Conservation (phyloP, 2,888 invertebrate species). For the Nomada goodeniana region DNA sequence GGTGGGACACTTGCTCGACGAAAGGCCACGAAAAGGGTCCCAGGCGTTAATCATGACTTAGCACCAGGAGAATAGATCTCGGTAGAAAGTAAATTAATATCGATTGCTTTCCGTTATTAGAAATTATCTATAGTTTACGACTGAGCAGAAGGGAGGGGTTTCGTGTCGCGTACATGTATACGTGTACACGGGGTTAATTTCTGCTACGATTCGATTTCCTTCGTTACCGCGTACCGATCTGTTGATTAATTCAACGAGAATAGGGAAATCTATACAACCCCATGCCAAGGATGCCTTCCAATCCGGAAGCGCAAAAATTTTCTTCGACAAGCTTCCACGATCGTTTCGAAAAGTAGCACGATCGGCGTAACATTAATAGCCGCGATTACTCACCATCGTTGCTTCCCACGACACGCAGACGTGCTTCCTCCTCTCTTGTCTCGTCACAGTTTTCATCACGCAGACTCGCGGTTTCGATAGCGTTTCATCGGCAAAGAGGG, state of each 20-base stretch:
- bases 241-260: slow-evolving; percentile 26
- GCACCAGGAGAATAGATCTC: slow-evolving; percentile 39
- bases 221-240: slow-evolving; percentile 9
- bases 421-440: slow-evolving; percentile 19
- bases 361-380: slow-evolving; percentile 16
- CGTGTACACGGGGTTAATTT: too few relatives aligned
- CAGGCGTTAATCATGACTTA: slow-evolving; percentile 59
- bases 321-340: too few relatives aligned
- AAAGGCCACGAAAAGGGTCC: slow-evolving; percentile 64
- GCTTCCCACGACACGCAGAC: slow-evolving; percentile 17
- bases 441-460: slow-evolving; percentile 60
- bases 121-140: too few relatives aligned
- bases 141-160: too few relatives aligned
- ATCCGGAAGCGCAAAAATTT: neutral
- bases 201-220: slow-evolving; percentile 12
- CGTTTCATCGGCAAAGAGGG: slow-evolving; percentile 80
- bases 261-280: neutral
- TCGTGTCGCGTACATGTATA: too few relatives aligned
- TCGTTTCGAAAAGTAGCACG: too few relatives aligned
- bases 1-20: slow-evolving; percentile 81
- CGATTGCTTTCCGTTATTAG: neutral
- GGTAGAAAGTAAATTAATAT: slow-evolving; percentile 50
- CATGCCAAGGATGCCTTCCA: neutral
- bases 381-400: neutral
- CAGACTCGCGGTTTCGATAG: slow-evolving; percentile 75